These are phyloP conservation scores for Yasuhikotakia modesta DNA, from an alignment of 2,797 vertebrate species.

Conservation along the genomic window DNA sequence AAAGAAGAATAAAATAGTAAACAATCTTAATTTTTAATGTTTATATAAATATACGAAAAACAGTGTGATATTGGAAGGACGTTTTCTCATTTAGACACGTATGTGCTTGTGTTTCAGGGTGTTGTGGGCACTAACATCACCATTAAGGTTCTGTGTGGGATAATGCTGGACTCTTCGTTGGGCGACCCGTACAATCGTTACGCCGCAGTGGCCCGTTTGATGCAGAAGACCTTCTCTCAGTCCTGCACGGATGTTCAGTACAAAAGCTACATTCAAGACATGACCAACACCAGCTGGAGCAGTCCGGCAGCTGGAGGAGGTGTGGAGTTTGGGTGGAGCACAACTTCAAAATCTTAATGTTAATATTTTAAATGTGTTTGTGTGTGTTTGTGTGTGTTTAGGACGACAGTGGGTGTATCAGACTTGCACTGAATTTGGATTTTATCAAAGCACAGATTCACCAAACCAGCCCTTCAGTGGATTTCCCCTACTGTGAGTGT, in stretches of 20 bases:
- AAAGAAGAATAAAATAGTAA: no score
- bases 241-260: constrained; percentile 68
- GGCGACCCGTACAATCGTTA: constrained; percentile 67
- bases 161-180: constrained; percentile 69
- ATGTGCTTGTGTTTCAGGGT: constrained; percentile 58
- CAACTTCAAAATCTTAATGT: no score
- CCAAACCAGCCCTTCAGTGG: constrained; percentile 74
- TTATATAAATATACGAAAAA: no score
- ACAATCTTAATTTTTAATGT: no score
- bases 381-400: constrained; percentile 26
- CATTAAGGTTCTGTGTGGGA: constrained; percentile 69
- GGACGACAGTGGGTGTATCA: constrained; percentile 58
- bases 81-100: background rate
- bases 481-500: constrained; percentile 71
- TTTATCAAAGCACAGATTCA: constrained; percentile 77
- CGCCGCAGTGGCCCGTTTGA: constrained; percentile 61
- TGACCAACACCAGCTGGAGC: constrained; percentile 73
- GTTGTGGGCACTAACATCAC: constrained; percentile 71
- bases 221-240: constrained; percentile 60
- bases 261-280: constrained; percentile 65
- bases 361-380: no score
- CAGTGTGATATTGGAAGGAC: no score
- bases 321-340: background rate
- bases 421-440: constrained; percentile 81
- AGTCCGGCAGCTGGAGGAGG: constrained; percentile 69